Evolutionary conservation across 2,113 vertebrate genomes (phyloP).

Genomic region (Hemicordylus capensis): DNA sequence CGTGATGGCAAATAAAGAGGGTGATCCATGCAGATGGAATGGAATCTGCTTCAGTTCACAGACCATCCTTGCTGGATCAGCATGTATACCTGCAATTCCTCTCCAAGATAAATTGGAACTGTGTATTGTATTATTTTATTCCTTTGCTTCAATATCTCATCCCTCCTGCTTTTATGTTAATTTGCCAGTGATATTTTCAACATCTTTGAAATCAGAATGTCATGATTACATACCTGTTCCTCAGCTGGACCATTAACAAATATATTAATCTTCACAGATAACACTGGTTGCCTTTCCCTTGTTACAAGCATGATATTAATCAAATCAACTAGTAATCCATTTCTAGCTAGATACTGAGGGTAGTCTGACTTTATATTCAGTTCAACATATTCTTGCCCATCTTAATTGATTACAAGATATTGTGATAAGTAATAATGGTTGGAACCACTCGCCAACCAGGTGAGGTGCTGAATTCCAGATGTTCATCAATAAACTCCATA

Average conservation of each 20-base stretch:
- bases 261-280: conserved; percentile 25
- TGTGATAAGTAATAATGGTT: not conserved
- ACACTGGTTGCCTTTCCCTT: not conserved
- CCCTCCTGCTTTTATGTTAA: not conserved
- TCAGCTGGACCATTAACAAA: conserved; percentile 35
- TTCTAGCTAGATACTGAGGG: not conserved
- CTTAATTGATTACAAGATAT: no score
- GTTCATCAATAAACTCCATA: no score
- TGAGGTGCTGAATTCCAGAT: no score
- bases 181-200: not conserved
- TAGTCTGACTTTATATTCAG: not conserved
- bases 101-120: not conserved
- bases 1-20: not conserved
- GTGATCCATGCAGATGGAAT: not conserved
- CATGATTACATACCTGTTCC: conserved; percentile 11
- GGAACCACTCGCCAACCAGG: not conserved
- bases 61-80: not conserved
- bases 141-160: not conserved
- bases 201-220: conserved; percentile 21
- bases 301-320: conserved; percentile 21
- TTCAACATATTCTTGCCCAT: not conserved
- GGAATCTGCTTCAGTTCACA: not conserved
- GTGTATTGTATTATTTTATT: conserved; percentile 10
- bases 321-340: conserved; percentile 29
- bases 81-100: not conserved